phyloP scores from a whole-genome alignment of 35 echinoderm and acorn worm genomes.

The Strongylocentrotus purpuratus region DNA sequence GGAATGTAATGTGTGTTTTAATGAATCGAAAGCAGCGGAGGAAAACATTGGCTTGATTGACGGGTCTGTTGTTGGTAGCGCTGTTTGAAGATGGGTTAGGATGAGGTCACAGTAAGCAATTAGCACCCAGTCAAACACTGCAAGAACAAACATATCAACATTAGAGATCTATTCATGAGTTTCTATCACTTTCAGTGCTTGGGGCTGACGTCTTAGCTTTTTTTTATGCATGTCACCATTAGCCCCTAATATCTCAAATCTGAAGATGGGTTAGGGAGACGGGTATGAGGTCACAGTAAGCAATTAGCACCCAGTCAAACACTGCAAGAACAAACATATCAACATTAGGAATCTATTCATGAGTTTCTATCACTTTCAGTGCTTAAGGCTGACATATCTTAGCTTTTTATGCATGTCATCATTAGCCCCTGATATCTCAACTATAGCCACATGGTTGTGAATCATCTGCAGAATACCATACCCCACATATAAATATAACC shows the following conservation, averaged over 20 bases:
- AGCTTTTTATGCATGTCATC: no score
- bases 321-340: conserved; percentile 3
- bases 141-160: conserved; percentile 12
- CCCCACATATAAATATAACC: no score
- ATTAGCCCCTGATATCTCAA: no score
- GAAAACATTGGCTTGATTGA: background rate
- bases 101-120: background rate
- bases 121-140: background rate
- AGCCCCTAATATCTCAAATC: no score
- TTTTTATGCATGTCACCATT: no score
- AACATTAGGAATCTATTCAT: background rate
- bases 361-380: background rate
- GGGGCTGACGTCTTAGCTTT: no score
- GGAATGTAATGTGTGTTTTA: background rate
- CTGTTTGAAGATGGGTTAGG: conserved; percentile 1
- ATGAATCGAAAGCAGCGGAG: background rate
- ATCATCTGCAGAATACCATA: no score
- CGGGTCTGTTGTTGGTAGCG: background rate
- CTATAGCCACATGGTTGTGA: no score
- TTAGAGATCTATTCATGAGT: background rate
- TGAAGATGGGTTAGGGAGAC: conserved; percentile 6
- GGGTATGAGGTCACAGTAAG: background rate
- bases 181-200: background rate
- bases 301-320: conserved; percentile 8
- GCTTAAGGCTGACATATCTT: no score